A percentile compares a stretch with the other conserved stretches of the same genome.
phyloP scores from a whole-genome alignment of 2,888 invertebrate genomes.

The Papilio elwesi region DNA sequence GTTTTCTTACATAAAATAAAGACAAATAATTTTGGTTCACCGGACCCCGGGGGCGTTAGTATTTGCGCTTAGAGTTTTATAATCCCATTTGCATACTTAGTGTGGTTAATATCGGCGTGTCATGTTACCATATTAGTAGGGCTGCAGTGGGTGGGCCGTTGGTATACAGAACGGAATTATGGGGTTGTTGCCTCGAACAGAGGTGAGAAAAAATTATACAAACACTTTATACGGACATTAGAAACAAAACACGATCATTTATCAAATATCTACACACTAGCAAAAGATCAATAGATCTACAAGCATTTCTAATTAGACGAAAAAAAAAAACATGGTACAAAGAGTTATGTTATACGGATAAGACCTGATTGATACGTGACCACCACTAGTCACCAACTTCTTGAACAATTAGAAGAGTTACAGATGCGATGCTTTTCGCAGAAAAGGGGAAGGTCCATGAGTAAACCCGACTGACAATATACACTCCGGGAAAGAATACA shows the following conservation, averaged over 20 bases:
- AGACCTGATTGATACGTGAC: no score
- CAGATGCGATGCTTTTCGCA: no score
- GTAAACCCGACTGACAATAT: no score
- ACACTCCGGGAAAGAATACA: no score
- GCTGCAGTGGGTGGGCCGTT: slow-evolving; percentile 12
- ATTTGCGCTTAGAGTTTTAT: slow-evolving; percentile 18
- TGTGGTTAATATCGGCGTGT: slow-evolving; percentile 20
- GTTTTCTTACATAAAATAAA: background rate
- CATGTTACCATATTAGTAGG: slow-evolving; percentile 24
- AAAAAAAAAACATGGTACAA: no score
- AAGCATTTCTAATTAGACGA: no score
- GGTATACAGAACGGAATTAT: slow-evolving; percentile 3
- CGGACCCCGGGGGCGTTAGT: background rate
- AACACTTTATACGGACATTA: background rate
- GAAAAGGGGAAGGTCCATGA: no score
- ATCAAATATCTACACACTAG: background rate
- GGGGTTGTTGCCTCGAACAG: slow-evolving; percentile 11
- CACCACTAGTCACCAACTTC: no score
- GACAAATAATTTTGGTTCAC: background rate
- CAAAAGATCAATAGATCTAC: no score
- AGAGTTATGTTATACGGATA: no score
- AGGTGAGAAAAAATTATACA: background rate
- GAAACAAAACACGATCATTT: slow-evolving; percentile 4
- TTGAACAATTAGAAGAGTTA: no score
- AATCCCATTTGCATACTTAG: slow-evolving; percentile 24